Evolutionary conservation across 2,113 vertebrate species (phyloP).

Genomic region (Sylvietta virens): DNA sequence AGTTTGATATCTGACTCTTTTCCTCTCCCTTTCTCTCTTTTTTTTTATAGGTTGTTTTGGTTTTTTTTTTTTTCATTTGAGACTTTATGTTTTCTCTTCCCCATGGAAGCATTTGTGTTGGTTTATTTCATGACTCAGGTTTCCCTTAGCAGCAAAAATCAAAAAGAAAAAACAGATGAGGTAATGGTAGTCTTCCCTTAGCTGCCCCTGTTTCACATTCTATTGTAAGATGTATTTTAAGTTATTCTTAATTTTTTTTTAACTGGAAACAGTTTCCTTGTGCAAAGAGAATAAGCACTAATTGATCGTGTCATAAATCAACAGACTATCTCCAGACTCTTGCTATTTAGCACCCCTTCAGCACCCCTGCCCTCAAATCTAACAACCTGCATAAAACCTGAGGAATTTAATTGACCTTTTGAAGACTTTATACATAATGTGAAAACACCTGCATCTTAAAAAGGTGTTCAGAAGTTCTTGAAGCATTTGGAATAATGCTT

Average conservation of each 20-base stretch:
- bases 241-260: not conserved
- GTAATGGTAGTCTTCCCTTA: not conserved
- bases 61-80: not conserved
- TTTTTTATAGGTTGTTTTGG: not conserved
- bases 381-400: not conserved
- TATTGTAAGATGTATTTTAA: not conserved
- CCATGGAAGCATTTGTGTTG: not conserved
- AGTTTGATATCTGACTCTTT: not conserved
- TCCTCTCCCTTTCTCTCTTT: not conserved
- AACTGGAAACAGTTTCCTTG: not conserved
- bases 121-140: not conserved
- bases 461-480: not conserved
- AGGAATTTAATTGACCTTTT: not conserved
- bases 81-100: not conserved
- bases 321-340: not conserved
- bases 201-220: not conserved
- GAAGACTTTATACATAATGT: not conserved
- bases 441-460: conserved; percentile 29
- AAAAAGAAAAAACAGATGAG: not conserved
- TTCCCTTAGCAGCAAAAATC: not conserved
- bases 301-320: not conserved
- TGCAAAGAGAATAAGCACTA: not conserved
- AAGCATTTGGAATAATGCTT: conserved; percentile 23
- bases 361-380: not conserved
- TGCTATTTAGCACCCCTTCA: not conserved